Conservation (phyloP, 1,140 invertebrate species). For the Mycetomoellerius zeteki region DNA sequence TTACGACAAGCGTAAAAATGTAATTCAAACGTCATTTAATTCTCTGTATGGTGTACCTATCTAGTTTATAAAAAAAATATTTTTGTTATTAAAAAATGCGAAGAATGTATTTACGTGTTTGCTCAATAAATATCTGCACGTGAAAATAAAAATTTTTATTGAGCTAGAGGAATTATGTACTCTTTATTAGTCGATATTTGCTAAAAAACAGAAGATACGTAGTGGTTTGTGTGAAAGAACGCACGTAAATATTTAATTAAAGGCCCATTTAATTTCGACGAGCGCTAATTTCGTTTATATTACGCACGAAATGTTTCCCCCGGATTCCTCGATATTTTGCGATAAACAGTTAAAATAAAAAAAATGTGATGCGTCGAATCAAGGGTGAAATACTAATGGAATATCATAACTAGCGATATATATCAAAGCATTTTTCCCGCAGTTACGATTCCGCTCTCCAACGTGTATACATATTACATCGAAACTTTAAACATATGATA, state of each 20-base stretch:
- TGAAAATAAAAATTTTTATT: conserved; percentile 61
- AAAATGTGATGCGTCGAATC: conserved; percentile 57
- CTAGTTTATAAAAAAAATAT: conserved; percentile 53
- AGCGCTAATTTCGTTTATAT: conserved; percentile 62
- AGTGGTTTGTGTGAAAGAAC: conserved; percentile 46
- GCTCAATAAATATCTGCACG: conserved; percentile 63
- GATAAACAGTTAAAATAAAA: conserved; percentile 56
- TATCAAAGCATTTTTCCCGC: conserved; percentile 59
- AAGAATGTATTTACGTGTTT: conserved; percentile 62
- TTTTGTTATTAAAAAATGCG: conserved; percentile 52
- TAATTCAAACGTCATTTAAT: conserved; percentile 45
- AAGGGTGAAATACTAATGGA: conserved; percentile 60
- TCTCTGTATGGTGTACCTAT: conserved; percentile 1
- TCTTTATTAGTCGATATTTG: conserved; percentile 62
- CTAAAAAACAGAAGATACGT: conserved; percentile 55
- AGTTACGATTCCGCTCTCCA: conserved; percentile 55
- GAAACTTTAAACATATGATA: conserved; percentile 50
- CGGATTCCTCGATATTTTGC: conserved; percentile 62
- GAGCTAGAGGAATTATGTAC: conserved; percentile 52
- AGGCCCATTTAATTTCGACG: conserved; percentile 56
- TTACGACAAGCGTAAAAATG: conserved; percentile 44
- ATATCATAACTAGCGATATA: conserved; percentile 63
- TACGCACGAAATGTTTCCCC: conserved; percentile 42
- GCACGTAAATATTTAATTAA: conserved; percentile 62
- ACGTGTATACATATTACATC: conserved; percentile 31